phyloP scores from a whole-genome alignment of 2,888 invertebrate species.

The Eurois occulta region DNA sequence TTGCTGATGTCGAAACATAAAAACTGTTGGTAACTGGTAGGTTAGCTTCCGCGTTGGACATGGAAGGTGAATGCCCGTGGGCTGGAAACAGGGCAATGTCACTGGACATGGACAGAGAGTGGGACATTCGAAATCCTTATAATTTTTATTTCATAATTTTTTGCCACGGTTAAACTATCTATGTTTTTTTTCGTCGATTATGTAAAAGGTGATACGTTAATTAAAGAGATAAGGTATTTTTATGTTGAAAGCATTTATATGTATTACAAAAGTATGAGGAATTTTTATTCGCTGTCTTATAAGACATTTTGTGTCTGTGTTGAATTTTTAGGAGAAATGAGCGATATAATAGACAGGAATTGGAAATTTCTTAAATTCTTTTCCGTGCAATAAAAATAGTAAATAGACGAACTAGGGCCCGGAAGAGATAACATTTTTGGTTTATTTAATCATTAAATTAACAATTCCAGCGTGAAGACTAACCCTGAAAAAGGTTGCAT shows the following conservation, averaged over 20 bases:
- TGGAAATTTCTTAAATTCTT: not conserved
- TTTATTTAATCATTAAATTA: slow-evolving; percentile 10
- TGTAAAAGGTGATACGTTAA: slow-evolving; percentile 10
- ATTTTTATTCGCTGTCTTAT: not conserved
- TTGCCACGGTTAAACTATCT: slow-evolving; percentile 20
- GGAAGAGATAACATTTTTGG: slow-evolving; percentile 4
- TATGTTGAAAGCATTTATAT: slow-evolving; percentile 1
- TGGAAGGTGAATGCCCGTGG: slow-evolving; percentile 85
- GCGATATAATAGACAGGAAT: not conserved
- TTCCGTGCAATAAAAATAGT: slow-evolving; percentile 11
- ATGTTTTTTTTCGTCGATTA: slow-evolving; percentile 25
- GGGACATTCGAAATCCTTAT: slow-evolving; percentile 74
- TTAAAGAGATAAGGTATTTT: slow-evolving; percentile 10
- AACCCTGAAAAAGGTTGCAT: slow-evolving; percentile 26
- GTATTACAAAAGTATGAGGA: not conserved
- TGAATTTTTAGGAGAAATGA: not conserved
- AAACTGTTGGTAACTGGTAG: slow-evolving; percentile 64
- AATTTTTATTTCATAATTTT: slow-evolving; percentile 52
- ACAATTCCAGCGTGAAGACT: slow-evolving; percentile 16
- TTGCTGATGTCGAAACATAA: slow-evolving; percentile 69
- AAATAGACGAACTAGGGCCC: slow-evolving; percentile 10
- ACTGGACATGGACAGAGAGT: slow-evolving; percentile 83
- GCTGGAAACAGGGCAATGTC: slow-evolving; percentile 80
- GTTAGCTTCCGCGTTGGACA: slow-evolving; percentile 72
- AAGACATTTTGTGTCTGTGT: not conserved